Conservation (phyloP, 53 echinoderm and acorn worm genomes). For the Hippasteria phrygiana region DNA sequence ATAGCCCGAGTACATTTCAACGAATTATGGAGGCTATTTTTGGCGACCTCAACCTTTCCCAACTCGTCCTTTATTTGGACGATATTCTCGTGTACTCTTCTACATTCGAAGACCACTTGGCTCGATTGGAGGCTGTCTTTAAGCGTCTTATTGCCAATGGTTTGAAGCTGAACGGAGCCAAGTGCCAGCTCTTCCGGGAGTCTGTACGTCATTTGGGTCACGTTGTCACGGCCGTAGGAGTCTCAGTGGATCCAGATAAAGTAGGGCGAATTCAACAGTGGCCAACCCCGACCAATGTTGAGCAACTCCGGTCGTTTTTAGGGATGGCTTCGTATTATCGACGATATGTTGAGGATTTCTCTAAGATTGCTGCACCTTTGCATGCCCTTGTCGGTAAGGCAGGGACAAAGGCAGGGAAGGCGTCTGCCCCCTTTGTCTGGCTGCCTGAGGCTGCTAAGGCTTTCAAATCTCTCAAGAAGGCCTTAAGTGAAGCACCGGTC, state of each 20-base stretch:
- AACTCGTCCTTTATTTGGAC: slow-evolving; percentile 1
- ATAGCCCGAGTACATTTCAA: slow-evolving; percentile 18
- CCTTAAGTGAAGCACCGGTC: too few species aligned
- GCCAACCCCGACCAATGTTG: too few species aligned
- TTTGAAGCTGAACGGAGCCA: too few species aligned
- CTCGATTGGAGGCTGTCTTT: slow-evolving; percentile 24
- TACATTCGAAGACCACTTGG: slow-evolving; percentile 58
- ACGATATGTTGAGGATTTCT: too few species aligned
- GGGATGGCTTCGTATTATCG: too few species aligned
- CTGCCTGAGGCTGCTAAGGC: too few species aligned
- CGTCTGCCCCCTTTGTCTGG: too few species aligned
- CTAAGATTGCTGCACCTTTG: too few species aligned
- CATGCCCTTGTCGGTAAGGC: too few species aligned
- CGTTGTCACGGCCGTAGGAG: slow-evolving; percentile 39
- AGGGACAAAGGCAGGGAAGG: too few species aligned
- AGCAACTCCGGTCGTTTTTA: too few species aligned
- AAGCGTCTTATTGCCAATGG: slow-evolving; percentile 6
- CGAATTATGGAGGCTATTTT: slow-evolving; percentile 26
- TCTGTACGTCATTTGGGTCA: slow-evolving; percentile 60
- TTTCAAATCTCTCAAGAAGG: too few species aligned
- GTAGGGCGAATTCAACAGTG: slow-evolving; percentile 41
- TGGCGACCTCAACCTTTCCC: slow-evolving; percentile 2
- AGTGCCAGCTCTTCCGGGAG: slow-evolving; percentile 47
- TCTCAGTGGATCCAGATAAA: slow-evolving; percentile 64
- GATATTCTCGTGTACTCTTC: slow-evolving; percentile 13